A percentile compares a stretch with the other conserved stretches of the same genome.
Evolutionary conservation across 2,888 invertebrate genomes (phyloP).

Genomic region (Mellilla xanthometata): DNA sequence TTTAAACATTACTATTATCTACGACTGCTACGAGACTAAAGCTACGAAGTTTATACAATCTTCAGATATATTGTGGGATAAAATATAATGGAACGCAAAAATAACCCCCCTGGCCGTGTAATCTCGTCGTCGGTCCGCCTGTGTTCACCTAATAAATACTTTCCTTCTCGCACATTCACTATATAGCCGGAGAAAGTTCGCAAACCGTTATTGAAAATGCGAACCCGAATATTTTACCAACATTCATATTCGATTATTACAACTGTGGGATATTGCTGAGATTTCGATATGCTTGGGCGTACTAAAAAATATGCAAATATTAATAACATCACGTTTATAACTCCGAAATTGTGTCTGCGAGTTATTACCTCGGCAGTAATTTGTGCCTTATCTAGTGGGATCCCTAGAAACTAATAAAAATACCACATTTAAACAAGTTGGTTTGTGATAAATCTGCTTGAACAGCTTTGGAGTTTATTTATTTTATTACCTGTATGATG

Average conservation of each 20-base stretch:
- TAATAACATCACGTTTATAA: no score
- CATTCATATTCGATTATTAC: constrained; percentile 37
- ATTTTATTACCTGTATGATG: constrained; percentile 22
- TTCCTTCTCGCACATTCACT: constrained; percentile 59
- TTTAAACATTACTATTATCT: no score
- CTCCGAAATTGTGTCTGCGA: no score
- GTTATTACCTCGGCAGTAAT: no score
- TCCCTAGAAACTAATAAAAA: not conserved
- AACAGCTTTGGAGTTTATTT: constrained; percentile 10
- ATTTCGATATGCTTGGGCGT: constrained; percentile 17
- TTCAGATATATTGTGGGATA: no score
- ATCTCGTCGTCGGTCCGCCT: constrained; percentile 61
- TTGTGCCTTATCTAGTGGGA: not conserved
- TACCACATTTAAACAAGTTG: constrained; percentile 1
- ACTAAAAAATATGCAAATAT: no score
- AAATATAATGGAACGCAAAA: no score
- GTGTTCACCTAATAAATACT: constrained; percentile 77
- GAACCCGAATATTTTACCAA: constrained; percentile 55
- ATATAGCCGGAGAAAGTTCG: constrained; percentile 56
- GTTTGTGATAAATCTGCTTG: constrained; percentile 6
- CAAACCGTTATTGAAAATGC: constrained; percentile 64
- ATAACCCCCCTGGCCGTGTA: constrained; percentile 41
- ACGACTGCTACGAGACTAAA: no score
- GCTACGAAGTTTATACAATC: no score
- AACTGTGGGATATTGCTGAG: constrained; percentile 28